These are phyloP conservation scores for Penaeus vannamei DNA, from an alignment of 1,140 invertebrate species.

Conservation along the genomic window DNA sequence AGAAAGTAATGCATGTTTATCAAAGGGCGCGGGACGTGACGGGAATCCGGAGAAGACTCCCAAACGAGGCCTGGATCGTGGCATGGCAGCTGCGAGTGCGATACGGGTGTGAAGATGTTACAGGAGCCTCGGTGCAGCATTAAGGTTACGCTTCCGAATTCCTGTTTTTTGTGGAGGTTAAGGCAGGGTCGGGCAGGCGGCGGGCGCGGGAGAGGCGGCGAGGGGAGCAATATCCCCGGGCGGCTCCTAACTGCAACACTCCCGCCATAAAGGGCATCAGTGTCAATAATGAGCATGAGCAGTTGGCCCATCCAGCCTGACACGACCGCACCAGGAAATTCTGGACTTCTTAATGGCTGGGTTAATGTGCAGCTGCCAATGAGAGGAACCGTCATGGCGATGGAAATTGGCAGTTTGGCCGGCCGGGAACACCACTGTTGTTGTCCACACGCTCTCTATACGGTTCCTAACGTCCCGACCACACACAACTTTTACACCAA, in stretches of 20 bases:
- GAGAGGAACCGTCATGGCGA: constrained; percentile 64
- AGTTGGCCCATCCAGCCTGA: constrained; percentile 62
- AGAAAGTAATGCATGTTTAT: too few relatives aligned
- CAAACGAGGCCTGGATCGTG: too few relatives aligned
- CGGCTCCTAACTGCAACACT: constrained; percentile 58
- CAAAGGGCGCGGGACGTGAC: too few relatives aligned
- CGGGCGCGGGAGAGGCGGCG: constrained; percentile 18
- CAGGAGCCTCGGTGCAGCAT: too few relatives aligned
- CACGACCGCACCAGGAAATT: constrained; percentile 64
- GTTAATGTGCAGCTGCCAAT: constrained; percentile 64
- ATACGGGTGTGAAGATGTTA: too few relatives aligned
- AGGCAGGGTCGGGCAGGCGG: not conserved
- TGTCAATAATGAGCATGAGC: constrained; percentile 65
- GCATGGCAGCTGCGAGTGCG: too few relatives aligned
- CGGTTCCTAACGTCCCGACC: constrained; percentile 53
- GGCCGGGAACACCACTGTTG: constrained; percentile 53
- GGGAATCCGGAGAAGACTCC: too few relatives aligned
- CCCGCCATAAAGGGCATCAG: constrained; percentile 62
- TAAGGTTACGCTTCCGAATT: too few relatives aligned
- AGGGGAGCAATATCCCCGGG: constrained; percentile 51
- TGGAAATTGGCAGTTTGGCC: constrained; percentile 63
- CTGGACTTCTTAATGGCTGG: constrained; percentile 64
- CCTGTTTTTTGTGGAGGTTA: too few relatives aligned
- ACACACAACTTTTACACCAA: constrained; percentile 65
- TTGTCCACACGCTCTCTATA: constrained; percentile 61